phyloP scores from a whole-genome alignment of 2,113 vertebrate species.

The Malurus alboscapulatus region DNA sequence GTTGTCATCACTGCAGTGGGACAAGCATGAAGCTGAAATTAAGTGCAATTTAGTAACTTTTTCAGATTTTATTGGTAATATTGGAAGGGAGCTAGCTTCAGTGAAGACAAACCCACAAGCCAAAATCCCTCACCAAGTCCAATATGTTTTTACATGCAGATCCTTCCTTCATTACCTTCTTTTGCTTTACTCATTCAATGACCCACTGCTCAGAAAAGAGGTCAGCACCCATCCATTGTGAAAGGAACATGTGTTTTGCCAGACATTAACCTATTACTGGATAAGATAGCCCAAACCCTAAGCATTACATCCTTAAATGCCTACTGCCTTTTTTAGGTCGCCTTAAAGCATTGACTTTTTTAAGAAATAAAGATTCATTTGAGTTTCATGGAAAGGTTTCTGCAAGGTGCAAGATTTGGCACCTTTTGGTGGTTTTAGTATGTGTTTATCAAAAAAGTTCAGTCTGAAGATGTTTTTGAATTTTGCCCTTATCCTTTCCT shows the following conservation, averaged over 20 bases:
- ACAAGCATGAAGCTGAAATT: background rate
- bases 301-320: background rate
- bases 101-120: background rate
- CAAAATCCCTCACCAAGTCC: background rate
- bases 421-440: background rate
- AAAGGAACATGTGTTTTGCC: background rate
- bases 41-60: background rate
- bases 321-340: background rate
- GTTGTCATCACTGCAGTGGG: background rate
- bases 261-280: accelerated
- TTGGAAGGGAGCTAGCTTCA: background rate
- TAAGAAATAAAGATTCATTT: background rate
- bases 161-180: background rate
- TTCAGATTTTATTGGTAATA: background rate
- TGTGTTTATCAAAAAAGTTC: background rate
- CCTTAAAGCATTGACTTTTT: background rate
- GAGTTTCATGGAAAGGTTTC: background rate
- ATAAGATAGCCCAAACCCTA: background rate
- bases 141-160: background rate
- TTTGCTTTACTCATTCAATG: background rate
- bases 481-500: background rate
- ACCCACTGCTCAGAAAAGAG: background rate
- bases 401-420: background rate
- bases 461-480: background rate
- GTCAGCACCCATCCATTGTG: accelerated